Conservation (phyloP, 1,140 invertebrate genomes). For the Trialeurodes vaporariorum region DNA sequence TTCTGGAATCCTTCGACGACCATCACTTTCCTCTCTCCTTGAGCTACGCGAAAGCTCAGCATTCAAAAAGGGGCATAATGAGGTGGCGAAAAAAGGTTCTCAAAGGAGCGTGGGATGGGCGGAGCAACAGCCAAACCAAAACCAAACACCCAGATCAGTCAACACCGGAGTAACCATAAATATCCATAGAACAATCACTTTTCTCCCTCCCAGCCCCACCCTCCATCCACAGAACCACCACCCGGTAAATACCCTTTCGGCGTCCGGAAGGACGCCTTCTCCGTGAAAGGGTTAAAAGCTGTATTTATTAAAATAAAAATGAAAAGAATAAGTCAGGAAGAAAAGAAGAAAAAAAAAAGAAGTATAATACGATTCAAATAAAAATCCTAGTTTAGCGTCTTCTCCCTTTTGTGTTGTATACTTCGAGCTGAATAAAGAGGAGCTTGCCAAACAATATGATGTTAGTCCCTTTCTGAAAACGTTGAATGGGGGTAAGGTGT, state of each 20-base stretch:
- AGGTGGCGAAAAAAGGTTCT: too few species aligned
- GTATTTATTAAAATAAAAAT: conserved; percentile 1
- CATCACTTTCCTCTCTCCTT: too few species aligned
- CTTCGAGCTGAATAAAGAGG: neutral
- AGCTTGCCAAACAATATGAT: neutral
- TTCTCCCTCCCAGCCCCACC: neutral
- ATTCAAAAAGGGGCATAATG: too few species aligned
- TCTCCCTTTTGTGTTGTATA: too few species aligned
- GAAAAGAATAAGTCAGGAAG: too few species aligned
- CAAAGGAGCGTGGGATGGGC: neutral
- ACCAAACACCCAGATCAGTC: neutral
- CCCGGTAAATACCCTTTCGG: neutral
- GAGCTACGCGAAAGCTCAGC: too few species aligned
- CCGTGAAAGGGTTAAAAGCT: neutral
- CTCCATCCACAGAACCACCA: too few species aligned
- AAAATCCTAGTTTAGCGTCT: neutral
- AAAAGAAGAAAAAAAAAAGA: neutral
- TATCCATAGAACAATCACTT: neutral
- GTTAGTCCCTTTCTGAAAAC: neutral
- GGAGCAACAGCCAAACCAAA: too few species aligned
- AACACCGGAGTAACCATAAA: neutral
- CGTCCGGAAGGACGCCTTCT: neutral
- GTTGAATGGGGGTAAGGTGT: too few species aligned
- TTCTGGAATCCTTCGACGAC: too few species aligned
- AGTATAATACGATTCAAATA: neutral